Evolutionary conservation across 2,113 vertebrate genomes (phyloP), one percentile per base, ranked within the genome.

Genomic region (Urocolius indicus): DNA sequence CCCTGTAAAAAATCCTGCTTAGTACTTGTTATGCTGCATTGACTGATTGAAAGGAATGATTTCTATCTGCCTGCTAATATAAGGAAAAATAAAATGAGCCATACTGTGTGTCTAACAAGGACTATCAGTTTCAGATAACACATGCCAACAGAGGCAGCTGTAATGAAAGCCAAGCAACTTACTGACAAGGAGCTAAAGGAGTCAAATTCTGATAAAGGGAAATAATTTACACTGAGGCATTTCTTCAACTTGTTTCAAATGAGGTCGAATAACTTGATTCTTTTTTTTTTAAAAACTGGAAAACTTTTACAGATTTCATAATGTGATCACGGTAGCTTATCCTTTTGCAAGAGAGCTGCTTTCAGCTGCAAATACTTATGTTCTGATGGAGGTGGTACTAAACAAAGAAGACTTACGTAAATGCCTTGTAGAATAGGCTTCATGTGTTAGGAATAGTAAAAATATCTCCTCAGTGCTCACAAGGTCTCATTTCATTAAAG

Each of bases 321-420:
- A 65, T 30, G 16, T 49, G 21, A 49, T 73, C 18, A 57, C 61
- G 43, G 48, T 68, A 67, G 18, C 36, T 41, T 34, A 16, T 76
- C 55, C 52, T 71, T 96, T 74, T 91, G 36, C 58, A 78, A 87
- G 48, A 77, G 22, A 84, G 26, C 65, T 89, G 51, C 68, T 93
- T 96, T 71, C 36, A 84, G 66, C 66, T 87, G 52, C 68, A 89
- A 67, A 67, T 62, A 65, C 54, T 92, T 46, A 29, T 20, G 34
- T 73, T 89, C 68, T 94, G 72, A 73, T 88, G 86, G 93, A 95
- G 87, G 52, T 87, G 83, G 85, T 57, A 90, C 77, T 84, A 76
- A 92, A 95, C 90, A 93, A 92, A 94, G 82, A 69, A 67, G 23
- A 92, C 49, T 92, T 92, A 92, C n/a, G 49, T 86, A 88, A 96